Base-by-base conservation (phyloP, 2,888 invertebrate species). In the Ochlodes sylvanus region DNA sequence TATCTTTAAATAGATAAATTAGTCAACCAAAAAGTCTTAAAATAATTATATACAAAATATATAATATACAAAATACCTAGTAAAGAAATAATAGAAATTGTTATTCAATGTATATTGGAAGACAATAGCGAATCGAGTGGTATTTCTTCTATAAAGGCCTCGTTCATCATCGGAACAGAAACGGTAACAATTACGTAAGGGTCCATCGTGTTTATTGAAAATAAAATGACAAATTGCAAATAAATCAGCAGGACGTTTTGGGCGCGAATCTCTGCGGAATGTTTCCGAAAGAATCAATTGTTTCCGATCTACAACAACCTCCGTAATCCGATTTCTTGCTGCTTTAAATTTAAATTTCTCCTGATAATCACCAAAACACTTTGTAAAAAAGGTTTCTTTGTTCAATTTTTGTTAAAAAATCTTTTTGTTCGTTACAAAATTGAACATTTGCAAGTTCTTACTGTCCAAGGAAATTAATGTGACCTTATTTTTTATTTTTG, bases 141-240 rank as follows among this genome's bases (percentile, higher is more conserved):
- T 38, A 38, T 38, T 47, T 17, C 17, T 47, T 17, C 17, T 47
- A 47, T 47, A 47, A 47, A 7, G n/a, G 17, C 15, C 44, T 9
- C 44, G 15, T 47, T 47, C 44, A 47, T 47, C 17, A 47, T 2
- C n/a, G 17, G 44, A 47, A 47, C 52, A 38, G 41, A 56, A 57
- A 17, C 38, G 57, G 57, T 19, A 65, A 50, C 64, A 57, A 65
- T 65, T 57, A 65, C 12, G 47, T 21, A 65, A 65, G 27, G 19
- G 58, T 27, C 38, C 42, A 44, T 41, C 58, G 42, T 38, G 27
- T 65, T 64, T 57, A 64, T 64, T 57, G 47, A 57, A 64, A 64
- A 47, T 64, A 38, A 44, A 64, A 56, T 56, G 64, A 64, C 64
- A 50, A 64, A 64, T 50, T 50, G 38, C 56, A 50, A 57, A 57